phyloP scores from a whole-genome alignment of 2,888 invertebrate genomes.

The Lepidochitona cinerea region DNA sequence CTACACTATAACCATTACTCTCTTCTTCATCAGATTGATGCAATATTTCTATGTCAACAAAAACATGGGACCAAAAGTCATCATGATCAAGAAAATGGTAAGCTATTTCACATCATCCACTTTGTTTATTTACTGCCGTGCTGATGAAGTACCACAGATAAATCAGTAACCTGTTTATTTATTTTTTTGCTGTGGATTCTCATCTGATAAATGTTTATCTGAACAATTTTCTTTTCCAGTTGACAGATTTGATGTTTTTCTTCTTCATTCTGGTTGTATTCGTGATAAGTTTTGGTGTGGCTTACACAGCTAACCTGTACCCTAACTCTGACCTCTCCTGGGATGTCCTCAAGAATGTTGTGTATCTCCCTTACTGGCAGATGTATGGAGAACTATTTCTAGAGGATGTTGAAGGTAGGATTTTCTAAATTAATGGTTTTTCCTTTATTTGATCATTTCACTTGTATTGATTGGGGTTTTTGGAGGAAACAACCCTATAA shows the following conservation, averaged over 20 bases:
- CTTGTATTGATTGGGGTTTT: too few relatives aligned
- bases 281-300: constrained; percentile 70
- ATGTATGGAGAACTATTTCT: constrained; percentile 72
- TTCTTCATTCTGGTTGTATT: constrained; percentile 71
- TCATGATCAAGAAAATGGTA: constrained; percentile 70
- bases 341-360: constrained; percentile 61
- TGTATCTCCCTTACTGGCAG: constrained; percentile 71
- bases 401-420: constrained; percentile 63
- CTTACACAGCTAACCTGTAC: constrained; percentile 69
- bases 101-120: too few relatives aligned
- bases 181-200: too few relatives aligned
- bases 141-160: too few relatives aligned
- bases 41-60: constrained; percentile 66
- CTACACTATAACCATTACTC: constrained; percentile 63
- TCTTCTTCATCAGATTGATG: constrained; percentile 67
- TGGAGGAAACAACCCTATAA: too few relatives aligned
- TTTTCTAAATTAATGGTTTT: too few relatives aligned
- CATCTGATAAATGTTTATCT: too few relatives aligned
- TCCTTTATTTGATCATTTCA: too few relatives aligned
- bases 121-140: too few relatives aligned
- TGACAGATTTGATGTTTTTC: constrained; percentile 68
- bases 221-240: constrained; percentile 54
- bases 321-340: constrained; percentile 63
- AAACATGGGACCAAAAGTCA: constrained; percentile 70
- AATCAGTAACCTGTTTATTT: too few relatives aligned